Evolutionary conservation across 2,797 vertebrate genomes (phyloP), one percentile per base, ranked within the genome.

Genomic region (Acipenser transmontanus): DNA sequence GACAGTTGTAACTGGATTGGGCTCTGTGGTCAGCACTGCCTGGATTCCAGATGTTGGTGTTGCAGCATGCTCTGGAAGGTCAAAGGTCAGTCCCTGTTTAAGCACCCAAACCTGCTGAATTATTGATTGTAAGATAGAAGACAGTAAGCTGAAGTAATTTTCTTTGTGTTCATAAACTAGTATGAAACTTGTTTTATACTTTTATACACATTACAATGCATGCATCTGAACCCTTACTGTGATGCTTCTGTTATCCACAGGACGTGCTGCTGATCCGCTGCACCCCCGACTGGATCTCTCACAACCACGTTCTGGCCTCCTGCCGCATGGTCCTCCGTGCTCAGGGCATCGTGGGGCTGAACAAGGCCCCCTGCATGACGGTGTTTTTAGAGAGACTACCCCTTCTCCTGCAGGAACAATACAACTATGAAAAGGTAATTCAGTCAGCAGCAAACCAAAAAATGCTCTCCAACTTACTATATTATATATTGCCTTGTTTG

Each of bases 351-450:
- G 73, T 88, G 67, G 91, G 91, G 71, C 77, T 92, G 67, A 88
- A 89, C 74, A 83, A 83, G 50, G 87, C 89, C 0, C 88, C 89
- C 8, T 92, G 91, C 80, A 84, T 92, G 83, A 81, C 86, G 0
- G 91, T 88, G n/a, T 86, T 92, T 71, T 77, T 92, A 68, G 91
- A 92, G 77, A 84, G 90, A 60, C 83, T 92, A 57, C 87, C 90
- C 1, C 66, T 87, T 17, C 70, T 92, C 68, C 70, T 92, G 66
- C 89, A 89, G 76, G 88, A 89, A 67, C 91, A 92, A 76, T 89
- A 85, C 76, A 83, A 49, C 78, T 90, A 91, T 49, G 82, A 84
- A 67, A 80, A 76, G 74, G 82, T 84, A 49, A 72, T 57, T 57
- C 34, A 34, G 34, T 34, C 34, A 34, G 34, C 34, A 34, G 34